Evolutionary conservation across 2,797 vertebrate species (phyloP).

Genomic region (Neomorphus geoffroyi): DNA sequence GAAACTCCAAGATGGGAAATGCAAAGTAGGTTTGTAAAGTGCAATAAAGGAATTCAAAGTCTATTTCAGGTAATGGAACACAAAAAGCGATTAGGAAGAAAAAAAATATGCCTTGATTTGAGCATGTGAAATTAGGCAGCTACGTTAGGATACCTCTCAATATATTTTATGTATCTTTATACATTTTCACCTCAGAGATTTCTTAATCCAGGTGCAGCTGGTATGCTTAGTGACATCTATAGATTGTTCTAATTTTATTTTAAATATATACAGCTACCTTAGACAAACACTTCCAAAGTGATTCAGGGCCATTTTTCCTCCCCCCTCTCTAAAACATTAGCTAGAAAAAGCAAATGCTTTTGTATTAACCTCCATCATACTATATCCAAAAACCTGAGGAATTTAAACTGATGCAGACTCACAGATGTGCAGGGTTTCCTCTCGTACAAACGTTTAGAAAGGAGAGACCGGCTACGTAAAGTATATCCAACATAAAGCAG

Average conservation of each 20-base stretch:
- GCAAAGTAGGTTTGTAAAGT: not conserved
- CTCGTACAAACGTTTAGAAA: not conserved
- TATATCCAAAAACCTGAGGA: not conserved
- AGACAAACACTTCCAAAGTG: not conserved
- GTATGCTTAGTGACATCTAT: not conserved
- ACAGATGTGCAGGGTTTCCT: not conserved
- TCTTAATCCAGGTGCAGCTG: not conserved
- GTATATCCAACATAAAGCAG: not conserved
- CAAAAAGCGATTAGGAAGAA: not conserved
- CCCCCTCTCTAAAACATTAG: not conserved
- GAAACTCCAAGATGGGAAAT: not conserved
- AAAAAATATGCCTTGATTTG: not conserved
- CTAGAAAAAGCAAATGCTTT: conserved; percentile 14
- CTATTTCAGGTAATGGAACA: not conserved
- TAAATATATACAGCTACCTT: not conserved
- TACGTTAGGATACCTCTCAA: not conserved
- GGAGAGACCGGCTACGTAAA: not conserved
- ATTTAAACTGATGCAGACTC: not conserved
- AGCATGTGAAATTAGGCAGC: not conserved
- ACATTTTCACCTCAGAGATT: not conserved
- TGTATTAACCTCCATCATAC: not conserved
- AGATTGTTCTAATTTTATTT: not conserved
- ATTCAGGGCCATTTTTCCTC: not conserved
- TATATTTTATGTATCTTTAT: not conserved
- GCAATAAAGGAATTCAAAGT: not conserved